Evolutionary conservation across 2,797 vertebrate genomes (phyloP), one percentile per base, ranked within the genome.

Genomic region (Sparus aurata): DNA sequence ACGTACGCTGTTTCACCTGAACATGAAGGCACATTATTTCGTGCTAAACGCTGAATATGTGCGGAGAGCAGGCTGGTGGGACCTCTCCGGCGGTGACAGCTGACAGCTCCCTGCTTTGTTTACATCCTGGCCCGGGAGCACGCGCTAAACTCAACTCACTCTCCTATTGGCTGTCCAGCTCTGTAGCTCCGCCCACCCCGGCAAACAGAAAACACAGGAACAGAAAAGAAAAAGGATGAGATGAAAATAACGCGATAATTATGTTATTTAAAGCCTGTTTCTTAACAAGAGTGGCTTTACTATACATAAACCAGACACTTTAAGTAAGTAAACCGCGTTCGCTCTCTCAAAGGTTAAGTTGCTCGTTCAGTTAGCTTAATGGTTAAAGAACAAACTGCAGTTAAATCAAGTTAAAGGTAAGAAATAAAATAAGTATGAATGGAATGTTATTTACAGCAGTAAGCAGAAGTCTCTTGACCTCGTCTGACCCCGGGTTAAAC

Each of bases 111-210:
- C 64, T 47, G 63, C 59, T 89, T 81, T 93, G 89, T 94, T 94
- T 94, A 93, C 90, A 62, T 91, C 77, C 79, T 47, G 69, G 22
- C 58, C 47, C 53, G 3, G 68, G 25, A 83, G 75, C 92, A 92
- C 88, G 87, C 85, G 88, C 80, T 90, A 77, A 69, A 47, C 49
- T 38, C 38, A 18, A 2, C 69, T 69, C 66, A 38, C 46, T 17
- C 69, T 82, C 76, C 84, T 53, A 93, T 94, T 94, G 92, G 92
- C 62, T 85, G 47, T 1, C 3, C 2, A 9, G 25, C 5, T 18
- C 1, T 20, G 3, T 52, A 79, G 54, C 82, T 3, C 91, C 86
- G 46, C 90, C 89, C 59, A 75, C 34, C 9, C 3, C 2, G 6
- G 13, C 5, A 0, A 3, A 4, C 63, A 13, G 45, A 53, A 75